Base-by-base conservation (phyloP, 1,140 invertebrate genomes). In the Vanessa tameamea region DNA sequence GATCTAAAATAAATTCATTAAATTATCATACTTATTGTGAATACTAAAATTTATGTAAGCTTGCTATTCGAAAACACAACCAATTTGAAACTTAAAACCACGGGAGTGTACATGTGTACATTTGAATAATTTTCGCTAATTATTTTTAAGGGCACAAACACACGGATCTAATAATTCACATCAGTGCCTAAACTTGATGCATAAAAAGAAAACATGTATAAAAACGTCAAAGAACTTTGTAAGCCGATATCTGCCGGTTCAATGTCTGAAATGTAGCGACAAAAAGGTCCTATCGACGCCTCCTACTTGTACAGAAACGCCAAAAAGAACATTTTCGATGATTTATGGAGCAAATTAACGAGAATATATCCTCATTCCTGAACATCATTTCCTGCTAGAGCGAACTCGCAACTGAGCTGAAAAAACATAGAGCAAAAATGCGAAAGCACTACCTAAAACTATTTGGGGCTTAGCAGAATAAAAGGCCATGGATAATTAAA, bases 291-390 rank as follows among this genome's bases (percentile, higher is more conserved):
- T 77, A 81, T 85, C 86, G 80, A 79, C 82, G 86, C 83, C 77
- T 77, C 73, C 79, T 67, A 73, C 73, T 75, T 67, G 50, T 51
- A 57, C 66, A 63, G 81, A 78, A 74, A 81, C 72, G 82, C 83
- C 86, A 88, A 80, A 84, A 88, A 82, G 82, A 85, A 90, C 88
- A 87, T 91, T 90, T 84, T 82, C 87, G 89, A 92, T 92, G 90
- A 92, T 92, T 92, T 92, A 92, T 92, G 90, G 79, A 82, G 87
- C 89, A 91, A 90, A 92, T 92, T 92, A 92, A 91, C 89, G 85
- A 90, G 89, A 88, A 90, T 84, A 91, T 92, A 92, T 92, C 90
- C 90, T 92, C 90, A 92, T 92, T 92, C 90, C 88, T 81, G 79
- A 82, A 77, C 87, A 82, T 90, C 89, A 90, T 91, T 92, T 92